A percentile compares a stretch with the other conserved stretches of the same genome.
phyloP scores from a whole-genome alignment of 2,888 invertebrate species.

The Masnerella sp. region DNA sequence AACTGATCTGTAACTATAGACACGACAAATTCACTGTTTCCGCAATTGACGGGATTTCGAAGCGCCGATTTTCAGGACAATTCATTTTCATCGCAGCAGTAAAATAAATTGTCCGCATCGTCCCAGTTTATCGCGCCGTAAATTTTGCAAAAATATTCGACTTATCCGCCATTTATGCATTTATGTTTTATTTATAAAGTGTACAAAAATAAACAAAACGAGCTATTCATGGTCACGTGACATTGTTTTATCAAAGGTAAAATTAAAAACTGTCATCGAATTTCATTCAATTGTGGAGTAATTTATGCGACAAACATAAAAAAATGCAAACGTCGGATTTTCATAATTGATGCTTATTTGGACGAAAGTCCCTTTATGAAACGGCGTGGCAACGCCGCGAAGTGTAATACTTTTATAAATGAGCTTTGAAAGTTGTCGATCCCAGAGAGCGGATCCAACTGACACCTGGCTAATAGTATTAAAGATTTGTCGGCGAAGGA shows the following conservation, averaged over 20 bases:
- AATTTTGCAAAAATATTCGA: constrained; percentile 29
- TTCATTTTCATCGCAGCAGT: constrained; percentile 15
- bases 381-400: constrained; percentile 33
- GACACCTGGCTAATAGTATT: constrained; percentile 68
- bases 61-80: constrained; percentile 12
- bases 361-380: constrained; percentile 13
- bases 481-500: constrained; percentile 64
- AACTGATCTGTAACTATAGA: too few species aligned
- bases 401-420: constrained; percentile 49
- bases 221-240: background rate
- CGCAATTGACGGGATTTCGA: too few species aligned
- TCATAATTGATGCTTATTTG: constrained; percentile 22
- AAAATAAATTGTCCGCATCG: constrained; percentile 25
- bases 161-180: constrained; percentile 27
- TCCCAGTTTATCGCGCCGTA: constrained; percentile 15
- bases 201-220: constrained; percentile 15
- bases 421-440: constrained; percentile 61
- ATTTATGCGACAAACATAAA: constrained; percentile 3
- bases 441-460: constrained; percentile 32
- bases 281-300: too few species aligned
- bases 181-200: constrained; percentile 25
- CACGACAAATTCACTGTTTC: too few species aligned
- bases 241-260: too few species aligned
- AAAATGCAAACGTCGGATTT: constrained; percentile 16
- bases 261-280: too few species aligned